Conservation (phyloP, 2,888 invertebrate species). For the Tribolium freemani region DNA sequence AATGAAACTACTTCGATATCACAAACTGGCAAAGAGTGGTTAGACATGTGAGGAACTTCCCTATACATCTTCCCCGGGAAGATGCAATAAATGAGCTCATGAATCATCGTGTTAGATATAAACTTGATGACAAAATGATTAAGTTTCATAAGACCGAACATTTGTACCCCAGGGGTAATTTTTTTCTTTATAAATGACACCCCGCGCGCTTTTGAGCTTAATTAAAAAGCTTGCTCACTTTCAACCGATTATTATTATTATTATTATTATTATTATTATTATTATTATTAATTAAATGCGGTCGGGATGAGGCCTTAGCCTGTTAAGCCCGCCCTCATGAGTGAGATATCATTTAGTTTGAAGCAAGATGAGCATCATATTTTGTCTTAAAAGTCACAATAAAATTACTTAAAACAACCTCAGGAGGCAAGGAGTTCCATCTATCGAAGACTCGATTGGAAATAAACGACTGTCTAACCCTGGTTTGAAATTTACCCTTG, state of each 20-base stretch:
- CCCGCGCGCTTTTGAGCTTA: constrained; percentile 3
- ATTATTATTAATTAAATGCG: no score
- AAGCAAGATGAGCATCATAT: no score
- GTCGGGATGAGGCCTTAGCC: no score
- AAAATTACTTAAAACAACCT: no score
- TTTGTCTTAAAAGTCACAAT: no score
- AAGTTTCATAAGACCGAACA: constrained; percentile 29
- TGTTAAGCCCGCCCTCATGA: no score
- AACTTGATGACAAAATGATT: constrained; percentile 36
- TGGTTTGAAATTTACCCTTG: no score
- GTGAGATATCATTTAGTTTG: no score
- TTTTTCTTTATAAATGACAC: constrained; percentile 8
- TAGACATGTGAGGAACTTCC: constrained; percentile 16
- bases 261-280: no score
- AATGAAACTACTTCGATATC: constrained; percentile 1
- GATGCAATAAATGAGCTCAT: constrained; percentile 33
- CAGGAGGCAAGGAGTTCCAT: no score
- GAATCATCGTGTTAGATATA: constrained; percentile 30
- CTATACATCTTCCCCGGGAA: constrained; percentile 9
- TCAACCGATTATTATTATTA: background rate
- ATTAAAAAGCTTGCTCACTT: constrained; percentile 10
- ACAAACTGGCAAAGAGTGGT: constrained; percentile 10
- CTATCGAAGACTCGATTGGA: no score
- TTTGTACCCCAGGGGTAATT: constrained; percentile 15
- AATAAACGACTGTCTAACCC: no score